A percentile compares a stretch with the other conserved stretches of the same genome.
Conservation (phyloP, 2,113 vertebrate species). For the Sinocyclocheilus anophthalmus region DNA sequence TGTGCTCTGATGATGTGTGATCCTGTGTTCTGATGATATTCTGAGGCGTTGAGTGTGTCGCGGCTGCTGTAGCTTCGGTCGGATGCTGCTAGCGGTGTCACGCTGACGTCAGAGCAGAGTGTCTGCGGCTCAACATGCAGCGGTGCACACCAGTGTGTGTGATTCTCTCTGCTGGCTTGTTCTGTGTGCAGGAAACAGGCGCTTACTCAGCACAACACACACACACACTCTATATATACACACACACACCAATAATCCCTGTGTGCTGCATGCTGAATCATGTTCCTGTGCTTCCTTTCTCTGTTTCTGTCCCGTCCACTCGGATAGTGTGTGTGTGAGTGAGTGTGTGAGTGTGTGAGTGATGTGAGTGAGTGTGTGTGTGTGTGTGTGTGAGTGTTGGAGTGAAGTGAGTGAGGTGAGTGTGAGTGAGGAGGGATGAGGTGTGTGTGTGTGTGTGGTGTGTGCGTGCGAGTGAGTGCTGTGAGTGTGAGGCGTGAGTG, state of each 20-base stretch:
- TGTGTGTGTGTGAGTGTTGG: slow-evolving; percentile 7
- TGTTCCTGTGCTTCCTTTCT: not conserved
- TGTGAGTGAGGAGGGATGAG: too few relatives aligned
- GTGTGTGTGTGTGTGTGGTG: too few relatives aligned
- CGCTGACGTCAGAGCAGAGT: not conserved
- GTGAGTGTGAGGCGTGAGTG: too few relatives aligned
- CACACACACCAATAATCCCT: not conserved
- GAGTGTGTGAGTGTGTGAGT: too few relatives aligned
- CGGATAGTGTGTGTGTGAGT: not conserved
- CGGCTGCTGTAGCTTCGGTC: too few relatives aligned
- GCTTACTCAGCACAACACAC: slow-evolving; percentile 15
- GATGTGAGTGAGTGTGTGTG: not conserved
- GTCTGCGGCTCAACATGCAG: not conserved
- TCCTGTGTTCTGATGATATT: not conserved
- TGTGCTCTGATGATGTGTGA: too few relatives aligned
- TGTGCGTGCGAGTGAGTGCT: too few relatives aligned
- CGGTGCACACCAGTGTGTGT: not conserved
- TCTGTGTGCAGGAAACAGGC: not conserved
- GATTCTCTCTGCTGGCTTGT: not conserved
- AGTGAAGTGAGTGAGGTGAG: too few relatives aligned
- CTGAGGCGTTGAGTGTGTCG: too few relatives aligned
- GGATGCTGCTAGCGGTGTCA: too few relatives aligned
- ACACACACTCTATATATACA: not conserved
- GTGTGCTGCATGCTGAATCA: not conserved
- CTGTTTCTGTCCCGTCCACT: not conserved